Evolutionary conservation across 2,797 vertebrate species (phyloP).

Genomic region (Sarcoramphus papa): DNA sequence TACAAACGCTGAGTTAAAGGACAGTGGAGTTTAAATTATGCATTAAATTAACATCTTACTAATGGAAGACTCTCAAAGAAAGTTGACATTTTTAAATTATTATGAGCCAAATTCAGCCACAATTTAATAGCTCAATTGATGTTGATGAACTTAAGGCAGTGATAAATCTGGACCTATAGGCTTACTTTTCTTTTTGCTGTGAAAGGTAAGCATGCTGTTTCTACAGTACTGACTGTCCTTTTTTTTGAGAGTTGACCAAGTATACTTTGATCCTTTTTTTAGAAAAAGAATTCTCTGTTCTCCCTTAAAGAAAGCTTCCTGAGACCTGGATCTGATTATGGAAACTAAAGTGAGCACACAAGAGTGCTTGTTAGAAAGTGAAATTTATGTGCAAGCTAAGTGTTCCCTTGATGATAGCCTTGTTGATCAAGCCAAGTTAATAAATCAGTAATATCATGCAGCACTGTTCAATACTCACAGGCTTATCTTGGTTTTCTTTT

Average conservation of each 20-base stretch:
- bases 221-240: slow-evolving; percentile 39
- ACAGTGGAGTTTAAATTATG: slow-evolving; percentile 70
- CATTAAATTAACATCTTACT: slow-evolving; percentile 71
- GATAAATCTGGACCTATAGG: neutral
- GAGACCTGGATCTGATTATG: slow-evolving; percentile 50
- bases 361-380: slow-evolving; percentile 59
- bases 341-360: slow-evolving; percentile 48
- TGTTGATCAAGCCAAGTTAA: slow-evolving; percentile 58
- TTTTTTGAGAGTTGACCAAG: slow-evolving; percentile 51
- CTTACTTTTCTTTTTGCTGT: slow-evolving; percentile 37
- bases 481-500: neutral
- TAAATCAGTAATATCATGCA: slow-evolving; percentile 56
- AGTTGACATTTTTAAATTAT: slow-evolving; percentile 17
- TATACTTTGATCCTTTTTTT: slow-evolving; percentile 58
- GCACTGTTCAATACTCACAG: slow-evolving; percentile 41
- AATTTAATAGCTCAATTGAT: slow-evolving; percentile 24
- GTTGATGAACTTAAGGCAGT: slow-evolving; percentile 32
- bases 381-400: slow-evolving; percentile 61
- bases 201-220: slow-evolving; percentile 58
- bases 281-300: slow-evolving; percentile 60
- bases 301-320: slow-evolving; percentile 59
- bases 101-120: slow-evolving; percentile 3
- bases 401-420: slow-evolving; percentile 46
- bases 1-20: slow-evolving; percentile 69
- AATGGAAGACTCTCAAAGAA: slow-evolving; percentile 46